phyloP scores from a whole-genome alignment of 2,888 invertebrate species.

The Epinotia ramella region DNA sequence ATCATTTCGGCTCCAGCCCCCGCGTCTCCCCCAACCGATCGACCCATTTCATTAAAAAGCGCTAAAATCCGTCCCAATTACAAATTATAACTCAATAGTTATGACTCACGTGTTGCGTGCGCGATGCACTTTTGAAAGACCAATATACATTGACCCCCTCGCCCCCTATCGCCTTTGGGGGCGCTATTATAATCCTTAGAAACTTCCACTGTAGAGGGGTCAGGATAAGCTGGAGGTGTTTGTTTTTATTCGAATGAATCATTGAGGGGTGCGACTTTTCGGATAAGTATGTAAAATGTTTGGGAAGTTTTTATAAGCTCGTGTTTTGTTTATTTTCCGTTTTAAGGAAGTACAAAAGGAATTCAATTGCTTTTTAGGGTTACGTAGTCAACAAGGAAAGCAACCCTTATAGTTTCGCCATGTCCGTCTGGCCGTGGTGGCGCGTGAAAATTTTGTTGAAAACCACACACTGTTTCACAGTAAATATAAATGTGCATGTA shows the following conservation, averaged over 20 bases:
- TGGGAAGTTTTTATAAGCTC: background rate
- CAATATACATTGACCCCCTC: constrained; percentile 58
- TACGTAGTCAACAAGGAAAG: no score
- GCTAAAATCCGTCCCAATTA: constrained; percentile 34
- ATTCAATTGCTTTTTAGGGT: background rate
- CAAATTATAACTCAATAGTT: constrained; percentile 30
- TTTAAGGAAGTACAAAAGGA: background rate
- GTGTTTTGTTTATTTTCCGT: background rate
- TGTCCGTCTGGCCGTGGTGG: no score
- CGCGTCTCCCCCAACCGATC: constrained; percentile 2
- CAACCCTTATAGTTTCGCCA: no score
- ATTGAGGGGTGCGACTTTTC: constrained; percentile 15
- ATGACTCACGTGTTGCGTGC: constrained; percentile 62
- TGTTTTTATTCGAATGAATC: constrained; percentile 51
- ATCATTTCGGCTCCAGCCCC: constrained; percentile 11
- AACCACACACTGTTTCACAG: no score
- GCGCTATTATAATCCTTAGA: constrained; percentile 56
- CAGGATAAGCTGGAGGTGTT: constrained; percentile 54
- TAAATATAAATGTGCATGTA: no score
- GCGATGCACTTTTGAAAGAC: constrained; percentile 58
- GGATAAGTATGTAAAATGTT: background rate
- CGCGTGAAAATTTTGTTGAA: no score
- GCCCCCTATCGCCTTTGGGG: constrained; percentile 55
- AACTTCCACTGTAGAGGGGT: constrained; percentile 53
- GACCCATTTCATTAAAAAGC: constrained; percentile 38